Base-by-base conservation (phyloP, 2,113 vertebrate species). In the Chamaea fasciata region DNA sequence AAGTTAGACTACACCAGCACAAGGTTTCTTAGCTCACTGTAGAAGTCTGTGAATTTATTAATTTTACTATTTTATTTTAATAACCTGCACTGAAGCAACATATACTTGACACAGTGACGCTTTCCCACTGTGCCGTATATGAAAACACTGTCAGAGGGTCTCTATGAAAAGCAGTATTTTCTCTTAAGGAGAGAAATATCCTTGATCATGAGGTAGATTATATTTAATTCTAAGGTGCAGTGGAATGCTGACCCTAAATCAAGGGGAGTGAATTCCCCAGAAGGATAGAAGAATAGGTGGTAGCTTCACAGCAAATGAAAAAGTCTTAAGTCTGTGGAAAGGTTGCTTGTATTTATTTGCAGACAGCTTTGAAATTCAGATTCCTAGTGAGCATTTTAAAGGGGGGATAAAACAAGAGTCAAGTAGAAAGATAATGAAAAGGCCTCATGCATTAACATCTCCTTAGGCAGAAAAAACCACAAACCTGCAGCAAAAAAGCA, bases 121-220 rank as follows among this genome's bases (percentile, higher is more conserved):
- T 42, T 85, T 89, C 49, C 31, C 41, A 57, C 49, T 27, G 28
- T 0, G 0, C 16, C 0, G 0, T 31, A 47, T 5, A 52, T 18
- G 31, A 78, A 46, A 84, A 82, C 15, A 73, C 21, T 46, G 23
- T 73, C 41, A 65, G 26, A 89, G 20, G 18, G 31, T 75, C 19
- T 82, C 52, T 35, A 19, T 22, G 41, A 87, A 89, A 31, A 82
- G 53, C 5, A 1, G 1, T 64, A 53, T 27, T 53, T 62, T 27
- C 7, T 41, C 18, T 49, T 65, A 74, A 77, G 55, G 13, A 88
- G 30, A 79, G 83, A 85, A 86, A 93, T 53, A 65, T 50, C 50
- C 22, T 70, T 86, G 67, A 89, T 81, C 13, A 15, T n/a, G 68
- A 91, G 23, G n/a, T 7, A 78, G 62, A 49, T 73, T 52, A 49